Evolutionary conservation across 1,140 invertebrate genomes (phyloP), one percentile per base, ranked within the genome.

Genomic region (Marisa cornuarietis): DNA sequence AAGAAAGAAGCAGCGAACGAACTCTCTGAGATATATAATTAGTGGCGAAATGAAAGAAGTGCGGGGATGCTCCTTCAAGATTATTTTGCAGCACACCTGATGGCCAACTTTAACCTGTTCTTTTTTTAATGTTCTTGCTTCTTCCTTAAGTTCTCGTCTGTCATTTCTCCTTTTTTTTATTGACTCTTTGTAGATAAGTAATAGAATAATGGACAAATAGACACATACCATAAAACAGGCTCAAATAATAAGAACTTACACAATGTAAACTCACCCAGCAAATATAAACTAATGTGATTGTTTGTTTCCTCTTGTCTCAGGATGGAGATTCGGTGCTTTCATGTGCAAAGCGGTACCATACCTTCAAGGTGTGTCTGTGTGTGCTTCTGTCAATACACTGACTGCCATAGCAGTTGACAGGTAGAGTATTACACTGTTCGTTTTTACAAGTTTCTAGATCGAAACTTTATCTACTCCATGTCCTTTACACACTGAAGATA

Each of bases 341-440:
- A 96, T 98, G 95, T 98, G 96, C 92, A 98, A 98, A 92, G 95
- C 95, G 5, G 96, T 97, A 42, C 95, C 96, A 5, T 98, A 97
- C 90, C 94, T 98, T 83, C 96, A 98, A 91, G 96, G 96, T 71
- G 95, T 98, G 31, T 97, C 96, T 0, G 96, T 98, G 0, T 96
- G 96, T 71, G 96, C 96, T 26, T 98, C 97, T 1, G 96, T 98
- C 72, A 97, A 97, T 92, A 97, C 96, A 83, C 92, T 98, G 58
- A 96, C 97, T 75, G 96, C 96, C 22, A 96, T 98, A 18, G 97
- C 97, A 78, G 92, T 98, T 63, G 97, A 98, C 93, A 95, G 96
- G 96, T 98, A 92, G 93, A 93, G 54, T 58, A 58, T 18, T 8
- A 58, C 11, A 11, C 4, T 58, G 11, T 58, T 58, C 9, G 1